Base-by-base conservation (phyloP, 2,888 invertebrate species). In the Andrena flavipes region DNA sequence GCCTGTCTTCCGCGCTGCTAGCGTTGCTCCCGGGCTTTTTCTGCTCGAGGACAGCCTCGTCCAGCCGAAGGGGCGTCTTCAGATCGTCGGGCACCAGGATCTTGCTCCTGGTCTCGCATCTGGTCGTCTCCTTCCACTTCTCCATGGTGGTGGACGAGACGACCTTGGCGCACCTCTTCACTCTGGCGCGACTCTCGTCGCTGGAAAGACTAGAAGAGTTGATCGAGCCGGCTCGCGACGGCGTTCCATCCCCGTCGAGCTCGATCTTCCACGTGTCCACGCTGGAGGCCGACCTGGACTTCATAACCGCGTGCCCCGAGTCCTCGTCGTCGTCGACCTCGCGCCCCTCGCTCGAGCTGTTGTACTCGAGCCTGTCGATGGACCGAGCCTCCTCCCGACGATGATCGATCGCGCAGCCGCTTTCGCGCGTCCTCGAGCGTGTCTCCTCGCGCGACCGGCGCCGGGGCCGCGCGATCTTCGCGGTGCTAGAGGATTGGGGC, bases 71-170 rank as follows among this genome's bases (percentile, higher is more conserved):
- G 3, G 94, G 93, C 30, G 90, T 93, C 82, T 92, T 92, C 7
- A 94, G 86, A 77, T 93, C 92, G 29, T 90, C 91, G 6, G 92
- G 91, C 0, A 84, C 89, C 23, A 94, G 85, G 1, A 88, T 72
- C 67, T 90, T 91, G 73, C 92, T 92, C 74, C 90, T 89, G 3
- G 89, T 91, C 74, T 89, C 92, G 84, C 88, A 90, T 65, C 91
- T 88, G 48, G 87, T 84, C 42, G 90, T 89, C 82, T 91, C 92
- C 84, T 92, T 92, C 92, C 92, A 93, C 75, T 91, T 92, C 67
- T 91, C 91, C 85, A 90, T 91, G 68, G 89, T 90, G 56, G 86
- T 84, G 7, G 91, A 88, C 5, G 92, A 92, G 71, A 92, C 92
- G 35, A 92, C 91, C 76, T 90, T 91, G 65, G 91, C 89, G 82